Percentiles rank a stretch among this genome's conserved stretches.
These are phyloP conservation scores for Barnardius zonarius DNA, from an alignment of 2,113 vertebrate genomes.

Conservation along the genomic window DNA sequence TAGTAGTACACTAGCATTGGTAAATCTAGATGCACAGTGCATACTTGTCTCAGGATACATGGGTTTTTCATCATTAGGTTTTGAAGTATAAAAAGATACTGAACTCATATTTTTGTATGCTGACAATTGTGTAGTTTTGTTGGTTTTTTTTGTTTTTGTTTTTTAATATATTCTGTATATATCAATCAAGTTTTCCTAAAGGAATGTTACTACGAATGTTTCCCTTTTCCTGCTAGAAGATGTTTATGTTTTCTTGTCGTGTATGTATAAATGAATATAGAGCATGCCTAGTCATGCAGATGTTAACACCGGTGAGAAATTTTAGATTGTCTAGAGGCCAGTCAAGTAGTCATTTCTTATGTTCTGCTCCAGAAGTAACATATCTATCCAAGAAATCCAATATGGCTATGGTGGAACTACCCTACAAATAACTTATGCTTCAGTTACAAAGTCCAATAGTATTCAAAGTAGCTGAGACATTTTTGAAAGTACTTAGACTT, in stretches of 20 bases:
- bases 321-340: background rate
- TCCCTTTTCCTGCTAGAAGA: background rate
- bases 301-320: background rate
- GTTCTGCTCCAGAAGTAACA: background rate
- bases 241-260: background rate
- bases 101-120: constrained; percentile 50
- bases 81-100: constrained; percentile 33
- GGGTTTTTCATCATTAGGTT: constrained; percentile 1
- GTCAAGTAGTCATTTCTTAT: background rate
- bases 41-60: constrained; percentile 42
- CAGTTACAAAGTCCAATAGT: background rate
- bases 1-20: background rate
- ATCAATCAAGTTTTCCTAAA: constrained; percentile 14
- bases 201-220: background rate
- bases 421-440: background rate
- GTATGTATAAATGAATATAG: background rate
- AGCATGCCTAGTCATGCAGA: background rate
- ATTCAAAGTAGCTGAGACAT: background rate
- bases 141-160: background rate
- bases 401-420: background rate
- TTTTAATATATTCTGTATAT: constrained; percentile 18
- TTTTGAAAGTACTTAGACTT: background rate
- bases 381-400: background rate
- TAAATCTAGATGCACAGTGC: background rate
- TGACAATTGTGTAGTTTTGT: background rate